phyloP scores from a whole-genome alignment of 2,888 invertebrate species.

The Lasioglossum zephyrum region DNA sequence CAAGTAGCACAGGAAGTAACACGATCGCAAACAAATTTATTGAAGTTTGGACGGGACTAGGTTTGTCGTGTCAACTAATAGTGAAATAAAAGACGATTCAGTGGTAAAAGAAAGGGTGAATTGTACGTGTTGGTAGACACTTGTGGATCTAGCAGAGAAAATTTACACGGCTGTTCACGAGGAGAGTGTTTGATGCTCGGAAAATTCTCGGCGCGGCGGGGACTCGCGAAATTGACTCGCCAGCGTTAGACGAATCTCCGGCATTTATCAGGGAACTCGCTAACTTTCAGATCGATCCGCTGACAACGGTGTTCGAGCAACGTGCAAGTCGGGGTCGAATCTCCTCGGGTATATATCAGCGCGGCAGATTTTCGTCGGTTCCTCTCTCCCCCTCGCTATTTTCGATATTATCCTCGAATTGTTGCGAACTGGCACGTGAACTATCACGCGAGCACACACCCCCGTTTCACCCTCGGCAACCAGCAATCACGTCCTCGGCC shows the following conservation, averaged over 20 bases:
- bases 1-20: no score
- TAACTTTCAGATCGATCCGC: conserved; percentile 8
- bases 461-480: conserved; percentile 21
- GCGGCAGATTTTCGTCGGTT: conserved; percentile 36
- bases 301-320: neutral
- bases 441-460: conserved; percentile 66
- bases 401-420: conserved; percentile 65
- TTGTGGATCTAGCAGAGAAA: neutral
- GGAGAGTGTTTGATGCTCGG: no score
- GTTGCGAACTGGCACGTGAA: conserved; percentile 66
- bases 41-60: no score
- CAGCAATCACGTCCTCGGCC: conserved; percentile 10
- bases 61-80: no score
- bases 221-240: neutral
- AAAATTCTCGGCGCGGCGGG: neutral
- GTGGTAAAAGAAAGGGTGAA: no score
- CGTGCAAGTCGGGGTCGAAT: neutral
- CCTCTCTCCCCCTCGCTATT: conserved; percentile 48
- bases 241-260: neutral
- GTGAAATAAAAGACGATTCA: no score
- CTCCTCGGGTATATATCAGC: neutral
- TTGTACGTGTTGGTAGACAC: no score
- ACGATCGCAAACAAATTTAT: no score
- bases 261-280: neutral
- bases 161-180: neutral